These are phyloP conservation scores for Pocillopora meandrina DNA, from an alignment of 92 coral and sea anemone species.

Conservation along the genomic window DNA sequence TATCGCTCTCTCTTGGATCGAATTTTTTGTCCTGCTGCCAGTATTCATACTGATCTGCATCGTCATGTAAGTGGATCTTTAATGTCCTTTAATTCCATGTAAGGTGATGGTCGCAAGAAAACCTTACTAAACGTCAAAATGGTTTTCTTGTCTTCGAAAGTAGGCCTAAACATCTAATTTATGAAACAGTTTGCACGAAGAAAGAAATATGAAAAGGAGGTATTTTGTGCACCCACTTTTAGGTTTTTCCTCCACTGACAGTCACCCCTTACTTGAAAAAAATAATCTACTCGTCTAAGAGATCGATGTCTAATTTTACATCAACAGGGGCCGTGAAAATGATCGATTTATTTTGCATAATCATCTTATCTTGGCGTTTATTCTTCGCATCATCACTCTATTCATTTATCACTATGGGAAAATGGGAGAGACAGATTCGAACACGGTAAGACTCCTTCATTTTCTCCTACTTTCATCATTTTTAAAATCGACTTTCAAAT, in stretches of 20 bases:
- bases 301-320: neutral
- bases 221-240: too few relatives aligned
- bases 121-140: neutral
- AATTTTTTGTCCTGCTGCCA: slow-evolving; percentile 51
- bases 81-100: neutral
- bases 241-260: too few relatives aligned
- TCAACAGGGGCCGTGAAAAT: slow-evolving; percentile 34
- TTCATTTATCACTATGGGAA: slow-evolving; percentile 74
- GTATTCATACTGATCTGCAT: slow-evolving; percentile 49
- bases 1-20: slow-evolving; percentile 54
- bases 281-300: too few relatives aligned
- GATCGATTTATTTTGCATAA: slow-evolving; percentile 78
- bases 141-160: neutral
- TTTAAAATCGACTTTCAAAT: too few relatives aligned
- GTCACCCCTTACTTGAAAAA: too few relatives aligned
- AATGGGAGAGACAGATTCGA: slow-evolving; percentile 14
- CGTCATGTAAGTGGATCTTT: slow-evolving; percentile 49
- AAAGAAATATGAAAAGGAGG: too few relatives aligned
- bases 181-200: too few relatives aligned
- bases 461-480: too few relatives aligned
- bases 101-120: neutral
- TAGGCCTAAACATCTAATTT: too few relatives aligned
- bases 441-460: neutral
- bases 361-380: slow-evolving; percentile 73
- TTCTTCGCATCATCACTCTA: slow-evolving; percentile 69